Base-by-base conservation (phyloP, 2,888 invertebrate genomes). In the Bugulina stolonifera region DNA sequence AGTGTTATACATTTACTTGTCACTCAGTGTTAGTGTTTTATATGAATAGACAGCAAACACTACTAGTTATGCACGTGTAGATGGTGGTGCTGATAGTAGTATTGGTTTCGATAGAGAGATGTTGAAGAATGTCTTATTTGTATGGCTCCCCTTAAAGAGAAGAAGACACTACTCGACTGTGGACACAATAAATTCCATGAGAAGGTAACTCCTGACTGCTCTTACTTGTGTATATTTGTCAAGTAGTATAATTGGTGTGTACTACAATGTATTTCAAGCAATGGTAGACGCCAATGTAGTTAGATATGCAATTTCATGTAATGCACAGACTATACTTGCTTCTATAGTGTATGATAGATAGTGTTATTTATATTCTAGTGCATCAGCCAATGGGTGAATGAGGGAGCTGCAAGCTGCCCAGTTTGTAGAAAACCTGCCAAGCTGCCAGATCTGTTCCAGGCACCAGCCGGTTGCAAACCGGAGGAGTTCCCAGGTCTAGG, bases 301-400 rank as follows among this genome's bases (percentile, higher is more conserved):
- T n/a, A n/a, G n/a, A n/a, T n/a, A n/a, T n/a, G n/a, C n/a, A n/a
- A n/a, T n/a, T n/a, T n/a, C n/a, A n/a, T n/a, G n/a, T n/a, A n/a
- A n/a, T n/a, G n/a, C n/a, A n/a, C n/a, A n/a, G n/a, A n/a, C n/a
- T n/a, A n/a, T 43, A 43, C 18, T 10, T 43, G 18, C 43, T 10
- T 43, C n/a, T n/a, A n/a, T n/a, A 43, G 18, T 43, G 18, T 43
- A 43, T n/a, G 5, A 10, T 10, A 10, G 43, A 10, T 43, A 43
- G 5, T 43, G 43, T 18, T 43, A 43, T 18, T 18, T 43, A 18
- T 43, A 43, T 43, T 43, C 43, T 43, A 43, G 18, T 43, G 43
- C 43, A 10, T 43, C 43, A 64, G 64, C 64, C 64, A 64, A n/a
- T 64, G 64, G 64, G 64, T 64, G 64, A 64, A 64, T 64, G 64